These are phyloP conservation scores for Drosophila eugracilis DNA, from an alignment of 1,140 invertebrate species.

Conservation along the genomic window DNA sequence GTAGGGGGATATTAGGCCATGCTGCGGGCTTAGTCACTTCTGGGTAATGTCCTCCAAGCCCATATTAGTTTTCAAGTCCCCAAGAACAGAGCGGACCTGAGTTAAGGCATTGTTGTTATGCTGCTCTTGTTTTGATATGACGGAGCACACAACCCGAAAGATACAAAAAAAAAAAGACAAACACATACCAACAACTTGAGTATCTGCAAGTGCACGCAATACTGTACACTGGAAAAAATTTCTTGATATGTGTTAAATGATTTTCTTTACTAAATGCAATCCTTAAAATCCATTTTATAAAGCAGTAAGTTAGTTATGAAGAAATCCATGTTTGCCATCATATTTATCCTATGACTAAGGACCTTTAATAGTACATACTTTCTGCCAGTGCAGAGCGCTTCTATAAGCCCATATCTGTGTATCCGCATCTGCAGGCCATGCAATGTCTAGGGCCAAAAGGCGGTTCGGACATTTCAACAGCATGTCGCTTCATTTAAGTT, in stretches of 20 bases:
- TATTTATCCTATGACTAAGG: too few species aligned
- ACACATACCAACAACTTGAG: too few species aligned
- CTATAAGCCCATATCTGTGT: conserved; percentile 22
- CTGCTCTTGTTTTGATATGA: conserved; percentile 31
- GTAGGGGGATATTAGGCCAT: conserved; percentile 39
- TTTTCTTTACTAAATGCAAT: too few species aligned
- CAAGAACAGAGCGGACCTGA: conserved; percentile 8
- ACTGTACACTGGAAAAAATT: too few species aligned
- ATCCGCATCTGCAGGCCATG: conserved; percentile 20
- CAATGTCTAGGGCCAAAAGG: conserved; percentile 36
- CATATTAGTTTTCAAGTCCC: conserved; percentile 75
- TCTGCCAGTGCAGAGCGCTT: too few species aligned
- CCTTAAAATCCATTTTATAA: too few species aligned
- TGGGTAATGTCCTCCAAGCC: conserved; percentile 41
- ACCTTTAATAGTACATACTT: too few species aligned
- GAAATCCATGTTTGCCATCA: too few species aligned
- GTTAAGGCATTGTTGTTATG: conserved; percentile 62
- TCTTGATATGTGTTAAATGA: too few species aligned
- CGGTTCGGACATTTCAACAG: conserved; percentile 77
- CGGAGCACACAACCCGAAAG: conserved; percentile 34
- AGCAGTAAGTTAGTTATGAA: too few species aligned
- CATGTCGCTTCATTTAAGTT: conserved; percentile 83
- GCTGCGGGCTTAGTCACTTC: conserved; percentile 74
- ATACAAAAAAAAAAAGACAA: too few species aligned
- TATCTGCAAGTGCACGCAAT: conserved; percentile 55